phyloP scores from a whole-genome alignment of 2,797 vertebrate genomes.

The Notamacropus eugenii region DNA sequence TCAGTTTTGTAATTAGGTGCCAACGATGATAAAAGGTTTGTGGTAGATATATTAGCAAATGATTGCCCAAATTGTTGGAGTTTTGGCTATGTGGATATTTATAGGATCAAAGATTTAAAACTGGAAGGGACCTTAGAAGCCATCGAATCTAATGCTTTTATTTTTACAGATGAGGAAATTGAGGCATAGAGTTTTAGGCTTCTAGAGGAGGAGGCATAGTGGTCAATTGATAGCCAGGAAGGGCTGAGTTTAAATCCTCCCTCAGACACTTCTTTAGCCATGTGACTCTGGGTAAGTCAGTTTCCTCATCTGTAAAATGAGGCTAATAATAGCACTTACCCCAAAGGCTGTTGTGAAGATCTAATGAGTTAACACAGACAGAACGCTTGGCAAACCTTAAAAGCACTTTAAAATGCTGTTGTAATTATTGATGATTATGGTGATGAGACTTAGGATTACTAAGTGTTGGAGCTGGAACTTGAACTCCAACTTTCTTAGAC shows the following conservation, averaged over 20 bases:
- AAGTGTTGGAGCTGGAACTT: neutral
- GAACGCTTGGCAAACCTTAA: no score
- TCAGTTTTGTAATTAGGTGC: constrained; percentile 12
- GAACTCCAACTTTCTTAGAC: neutral
- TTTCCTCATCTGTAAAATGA: neutral
- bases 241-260: neutral
- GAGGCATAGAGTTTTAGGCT: neutral
- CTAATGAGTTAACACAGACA: no score
- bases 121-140: neutral
- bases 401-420: neutral
- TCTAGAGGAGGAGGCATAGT: neutral
- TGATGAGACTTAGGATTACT: no score
- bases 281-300: neutral
- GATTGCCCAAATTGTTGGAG: constrained; percentile 1
- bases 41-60: constrained; percentile 15
- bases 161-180: neutral
- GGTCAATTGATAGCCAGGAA: neutral
- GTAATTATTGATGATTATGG: no score
- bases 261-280: neutral
- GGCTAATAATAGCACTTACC: neutral
- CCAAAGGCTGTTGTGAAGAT: neutral
- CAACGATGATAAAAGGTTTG: neutral
- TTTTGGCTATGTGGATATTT: constrained; percentile 34
- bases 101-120: neutral
- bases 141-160: neutral